phyloP scores from a whole-genome alignment of 2,797 vertebrate genomes.

The Notolepis coatsorum region DNA sequence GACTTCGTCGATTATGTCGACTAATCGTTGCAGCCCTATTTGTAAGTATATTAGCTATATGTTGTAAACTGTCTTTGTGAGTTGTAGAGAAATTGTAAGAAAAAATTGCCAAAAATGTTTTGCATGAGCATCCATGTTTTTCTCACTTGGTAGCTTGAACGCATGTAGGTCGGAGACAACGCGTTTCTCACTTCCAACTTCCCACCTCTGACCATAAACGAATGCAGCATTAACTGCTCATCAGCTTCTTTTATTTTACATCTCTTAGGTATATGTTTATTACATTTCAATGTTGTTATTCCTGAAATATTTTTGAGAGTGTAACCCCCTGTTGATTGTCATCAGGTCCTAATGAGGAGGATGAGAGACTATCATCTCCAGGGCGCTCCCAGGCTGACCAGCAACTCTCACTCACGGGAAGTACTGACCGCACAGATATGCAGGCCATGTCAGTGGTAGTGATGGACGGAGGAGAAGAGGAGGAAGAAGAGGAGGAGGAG shows the following conservation, averaged over 20 bases:
- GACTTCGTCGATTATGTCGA: too few species aligned
- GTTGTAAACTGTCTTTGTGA: too few species aligned
- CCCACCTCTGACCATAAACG: too few species aligned
- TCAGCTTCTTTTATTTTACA: neutral
- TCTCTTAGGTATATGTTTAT: neutral
- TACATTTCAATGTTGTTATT: neutral
- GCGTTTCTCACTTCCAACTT: too few species aligned
- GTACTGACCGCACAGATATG: slow-evolving; percentile 46
- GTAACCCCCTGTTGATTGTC: slow-evolving; percentile 5
- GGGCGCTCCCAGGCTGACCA: slow-evolving; percentile 79
- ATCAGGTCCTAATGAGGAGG: slow-evolving; percentile 88
- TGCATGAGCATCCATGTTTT: too few species aligned
- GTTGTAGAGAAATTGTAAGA: too few species aligned
- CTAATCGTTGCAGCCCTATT: too few species aligned
- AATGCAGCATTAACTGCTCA: too few species aligned
- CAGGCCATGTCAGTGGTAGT: slow-evolving; percentile 42
- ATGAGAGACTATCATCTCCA: slow-evolving; percentile 76
- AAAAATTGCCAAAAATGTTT: too few species aligned
- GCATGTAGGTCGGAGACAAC: too few species aligned
- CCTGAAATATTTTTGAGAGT: slow-evolving; percentile 4
- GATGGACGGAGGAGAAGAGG: slow-evolving; percentile 46
- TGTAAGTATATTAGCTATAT: too few species aligned
- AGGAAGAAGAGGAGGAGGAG: slow-evolving; percentile 40
- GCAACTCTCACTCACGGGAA: slow-evolving; percentile 66
- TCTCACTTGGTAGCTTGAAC: too few species aligned